Conservation (phyloP, 2,797 vertebrate genomes). For the Sternotherus odoratus region DNA sequence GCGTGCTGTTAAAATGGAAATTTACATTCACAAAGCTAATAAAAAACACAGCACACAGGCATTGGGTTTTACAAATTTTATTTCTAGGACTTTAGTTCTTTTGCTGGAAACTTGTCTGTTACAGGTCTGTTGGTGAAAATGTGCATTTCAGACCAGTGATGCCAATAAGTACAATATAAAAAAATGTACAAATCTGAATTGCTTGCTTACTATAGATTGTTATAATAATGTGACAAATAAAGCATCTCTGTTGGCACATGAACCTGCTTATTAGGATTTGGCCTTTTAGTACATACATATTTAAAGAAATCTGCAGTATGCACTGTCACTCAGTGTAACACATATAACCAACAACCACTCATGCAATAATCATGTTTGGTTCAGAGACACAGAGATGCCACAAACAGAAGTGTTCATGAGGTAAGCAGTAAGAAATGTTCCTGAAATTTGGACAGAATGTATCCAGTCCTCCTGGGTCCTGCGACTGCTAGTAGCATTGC, state of each 20-base stretch:
- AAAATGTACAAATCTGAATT: constrained; percentile 78
- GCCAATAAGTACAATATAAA: constrained; percentile 78
- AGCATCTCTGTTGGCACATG: constrained; percentile 77
- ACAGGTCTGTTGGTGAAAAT: constrained; percentile 86
- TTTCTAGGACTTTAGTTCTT: constrained; percentile 84
- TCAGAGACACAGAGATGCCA: constrained; percentile 78
- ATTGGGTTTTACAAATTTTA: constrained; percentile 83
- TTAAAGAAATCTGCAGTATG: constrained; percentile 70
- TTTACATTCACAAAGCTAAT: background rate
- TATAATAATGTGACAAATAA: constrained; percentile 78
- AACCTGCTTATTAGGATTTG: constrained; percentile 81
- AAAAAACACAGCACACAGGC: background rate
- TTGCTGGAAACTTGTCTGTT: constrained; percentile 83
- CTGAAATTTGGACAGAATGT: constrained; percentile 83
- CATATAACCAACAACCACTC: constrained; percentile 74
- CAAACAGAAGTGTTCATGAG: constrained; percentile 83
- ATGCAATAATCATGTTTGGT: constrained; percentile 77
- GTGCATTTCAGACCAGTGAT: constrained; percentile 87
- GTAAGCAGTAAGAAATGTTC: constrained; percentile 85
- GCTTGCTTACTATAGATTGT: constrained; percentile 78
- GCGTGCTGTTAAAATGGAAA: background rate
- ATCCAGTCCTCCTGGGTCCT: constrained; percentile 81
- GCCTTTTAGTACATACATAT: constrained; percentile 78
- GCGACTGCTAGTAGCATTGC: constrained; percentile 79
- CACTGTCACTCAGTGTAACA: constrained; percentile 67